Percentiles rank a stretch among this genome's conserved stretches.
Evolutionary conservation across 2,888 invertebrate genomes (phyloP).

Genomic region (Lomographa bimaculata): DNA sequence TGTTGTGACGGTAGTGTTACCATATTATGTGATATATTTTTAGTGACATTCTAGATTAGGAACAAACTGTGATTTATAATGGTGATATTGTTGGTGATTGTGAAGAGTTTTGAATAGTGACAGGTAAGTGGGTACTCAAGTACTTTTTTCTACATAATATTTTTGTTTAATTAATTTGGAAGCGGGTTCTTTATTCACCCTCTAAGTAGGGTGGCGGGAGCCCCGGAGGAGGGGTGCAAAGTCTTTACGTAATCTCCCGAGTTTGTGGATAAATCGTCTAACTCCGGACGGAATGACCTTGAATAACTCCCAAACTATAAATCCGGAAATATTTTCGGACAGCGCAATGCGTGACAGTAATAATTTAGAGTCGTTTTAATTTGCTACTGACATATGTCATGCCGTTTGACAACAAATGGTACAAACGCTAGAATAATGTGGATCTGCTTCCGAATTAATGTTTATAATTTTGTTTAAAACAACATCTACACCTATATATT

Average conservation of each 20-base stretch:
- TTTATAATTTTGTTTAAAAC: no score
- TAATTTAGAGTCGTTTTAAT: slow-evolving; percentile 55
- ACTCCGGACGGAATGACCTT: slow-evolving; percentile 75
- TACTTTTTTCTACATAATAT: slow-evolving; percentile 23
- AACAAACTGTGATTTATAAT: slow-evolving; percentile 82
- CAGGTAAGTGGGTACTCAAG: slow-evolving; percentile 55
- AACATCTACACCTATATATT: no score
- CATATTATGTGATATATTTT: slow-evolving; percentile 78
- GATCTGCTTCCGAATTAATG: slow-evolving; percentile 23
- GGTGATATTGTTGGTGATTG: slow-evolving; percentile 77
- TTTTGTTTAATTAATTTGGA: slow-evolving; percentile 52
- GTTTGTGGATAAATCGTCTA: slow-evolving; percentile 49
- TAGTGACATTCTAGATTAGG: slow-evolving; percentile 77
- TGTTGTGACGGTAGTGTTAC: slow-evolving; percentile 82
- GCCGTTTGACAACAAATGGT: slow-evolving; percentile 37
- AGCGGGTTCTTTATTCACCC: slow-evolving; percentile 46
- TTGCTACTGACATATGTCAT: slow-evolving; percentile 44
- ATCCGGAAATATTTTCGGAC: slow-evolving; percentile 79
- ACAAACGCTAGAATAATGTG: slow-evolving; percentile 31
- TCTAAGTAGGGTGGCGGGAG: slow-evolving; percentile 33
- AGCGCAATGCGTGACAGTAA: slow-evolving; percentile 49
- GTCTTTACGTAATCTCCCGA: slow-evolving; percentile 68
- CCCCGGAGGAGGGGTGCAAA: slow-evolving; percentile 42
- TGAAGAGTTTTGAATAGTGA: slow-evolving; percentile 67
- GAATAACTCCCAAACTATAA: slow-evolving; percentile 71